Evolutionary conservation across 2,113 vertebrate species (phyloP).

Genomic region (Diglossa brunneiventris): DNA sequence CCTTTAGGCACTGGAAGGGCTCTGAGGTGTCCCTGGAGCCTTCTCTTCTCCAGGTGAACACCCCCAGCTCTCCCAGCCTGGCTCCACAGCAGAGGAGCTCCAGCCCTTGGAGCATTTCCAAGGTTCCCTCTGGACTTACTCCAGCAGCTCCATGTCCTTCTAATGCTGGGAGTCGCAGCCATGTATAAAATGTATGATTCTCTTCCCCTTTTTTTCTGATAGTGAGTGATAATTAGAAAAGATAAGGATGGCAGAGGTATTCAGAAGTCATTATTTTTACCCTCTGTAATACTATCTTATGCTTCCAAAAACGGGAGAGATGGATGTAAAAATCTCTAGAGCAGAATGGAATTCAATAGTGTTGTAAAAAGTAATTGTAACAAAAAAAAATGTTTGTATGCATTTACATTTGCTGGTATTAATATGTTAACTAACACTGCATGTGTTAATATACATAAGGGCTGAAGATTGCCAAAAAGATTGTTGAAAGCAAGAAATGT

Average conservation of each 20-base stretch:
- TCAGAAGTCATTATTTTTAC: background rate
- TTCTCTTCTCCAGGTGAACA: background rate
- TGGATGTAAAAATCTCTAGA: background rate
- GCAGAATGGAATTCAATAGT: background rate
- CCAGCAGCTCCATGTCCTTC: background rate
- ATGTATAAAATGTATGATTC: background rate
- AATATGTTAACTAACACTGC: constrained; percentile 47
- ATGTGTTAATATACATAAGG: constrained; percentile 51
- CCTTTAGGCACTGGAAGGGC: background rate
- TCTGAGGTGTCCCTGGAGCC: background rate
- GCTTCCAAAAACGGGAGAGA: background rate
- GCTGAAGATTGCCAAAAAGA: constrained; percentile 21
- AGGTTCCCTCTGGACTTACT: background rate
- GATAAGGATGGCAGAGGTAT: background rate
- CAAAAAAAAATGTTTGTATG: background rate
- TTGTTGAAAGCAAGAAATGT: constrained; percentile 35
- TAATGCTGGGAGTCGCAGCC: accelerated
- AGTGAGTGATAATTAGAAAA: background rate
- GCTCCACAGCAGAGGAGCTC: background rate
- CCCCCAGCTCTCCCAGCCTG: background rate
- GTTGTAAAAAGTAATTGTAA: background rate
- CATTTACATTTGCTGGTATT: constrained; percentile 40
- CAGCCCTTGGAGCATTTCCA: background rate
- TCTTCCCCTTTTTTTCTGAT: background rate
- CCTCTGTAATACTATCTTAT: background rate